Evolutionary conservation across 2,113 vertebrate genomes (phyloP), one percentile per base, ranked within the genome.

Genomic region (Pica pica): DNA sequence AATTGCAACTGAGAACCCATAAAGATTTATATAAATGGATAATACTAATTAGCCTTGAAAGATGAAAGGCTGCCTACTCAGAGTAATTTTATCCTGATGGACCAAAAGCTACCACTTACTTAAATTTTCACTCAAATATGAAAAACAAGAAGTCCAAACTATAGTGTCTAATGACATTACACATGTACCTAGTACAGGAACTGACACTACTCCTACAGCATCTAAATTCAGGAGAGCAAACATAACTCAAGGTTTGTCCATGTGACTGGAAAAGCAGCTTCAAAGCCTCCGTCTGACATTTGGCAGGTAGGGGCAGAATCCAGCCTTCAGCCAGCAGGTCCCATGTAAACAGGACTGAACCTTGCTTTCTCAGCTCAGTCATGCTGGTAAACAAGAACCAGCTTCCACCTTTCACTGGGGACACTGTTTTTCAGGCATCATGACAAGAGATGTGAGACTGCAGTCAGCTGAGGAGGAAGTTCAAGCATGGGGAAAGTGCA

Each of bases 1-100:
- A 61, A 81, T 44, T 78, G 53, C 39, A 56, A 70, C 16, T 86
- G 55, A 61, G 21, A 93, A 47, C 42, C 55, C 56, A 76, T 68
- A 59, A 93, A 94, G 67, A 73, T 56, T 60, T 84, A 37, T 90
- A 91, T 74, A 94, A 96, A 94, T 70, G 47, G 17, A 81, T 33
- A 47, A 73, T 50, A 77, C 55, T 61, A 93, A 94, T 77, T 93
- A 86, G 35, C 61, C 18, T 82, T 95, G 64, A 91, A 94, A 92
- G 59, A 92, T 74, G 71, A 96, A 97, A 94, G 16, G 49, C 23
- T 94, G n/a, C 55, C n/a, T 64, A 53, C 47, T 76, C 21, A 46
- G 55, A 61, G 37, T 55, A 37, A 88, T 94, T 95, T 95, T 92
- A 52, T 92, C 50, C 57, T 71, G 53, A 79, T 35, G 65, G 50